Evolutionary conservation across 2,888 invertebrate species (phyloP).

Genomic region (Lycophotia porphyrea): DNA sequence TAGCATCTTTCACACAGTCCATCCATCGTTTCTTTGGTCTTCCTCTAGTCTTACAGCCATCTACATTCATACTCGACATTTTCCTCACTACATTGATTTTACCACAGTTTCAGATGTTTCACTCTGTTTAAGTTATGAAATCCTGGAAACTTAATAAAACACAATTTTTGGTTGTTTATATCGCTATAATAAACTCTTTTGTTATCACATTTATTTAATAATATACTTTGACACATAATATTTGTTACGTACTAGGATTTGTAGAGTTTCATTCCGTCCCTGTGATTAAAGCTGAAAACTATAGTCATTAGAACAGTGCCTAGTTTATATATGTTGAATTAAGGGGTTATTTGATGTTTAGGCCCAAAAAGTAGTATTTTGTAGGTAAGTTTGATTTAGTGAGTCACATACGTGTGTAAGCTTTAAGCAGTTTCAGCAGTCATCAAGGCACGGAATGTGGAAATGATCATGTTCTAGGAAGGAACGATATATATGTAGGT

Average conservation of each 20-base stretch:
- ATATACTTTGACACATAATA: conserved; percentile 89
- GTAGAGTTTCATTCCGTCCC: conserved; percentile 79
- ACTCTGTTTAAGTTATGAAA: neutral
- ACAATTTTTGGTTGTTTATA: conserved; percentile 76
- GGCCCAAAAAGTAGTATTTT: neutral
- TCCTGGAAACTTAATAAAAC: conserved; percentile 60
- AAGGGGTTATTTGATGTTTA: conserved; percentile 1
- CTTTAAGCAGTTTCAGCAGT: conserved; percentile 69
- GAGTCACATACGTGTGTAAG: neutral
- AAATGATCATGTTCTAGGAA: conserved; percentile 79
- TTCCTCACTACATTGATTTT: neutral
- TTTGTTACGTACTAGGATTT: conserved; percentile 86
- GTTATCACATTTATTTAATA: conserved; percentile 90
- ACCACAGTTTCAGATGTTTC: neutral
- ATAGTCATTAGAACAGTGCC: neutral
- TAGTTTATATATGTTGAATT: neutral
- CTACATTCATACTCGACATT: neutral
- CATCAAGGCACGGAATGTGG: conserved; percentile 75
- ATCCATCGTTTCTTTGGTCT: no score
- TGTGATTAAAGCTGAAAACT: conserved; percentile 75
- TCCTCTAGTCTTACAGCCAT: no score
- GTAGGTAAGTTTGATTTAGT: neutral
- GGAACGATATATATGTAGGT: conserved; percentile 74
- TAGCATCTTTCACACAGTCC: no score
- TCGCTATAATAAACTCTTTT: conserved; percentile 90